Evolutionary conservation across 2,888 invertebrate genomes (phyloP).

Genomic region (Synanthedon tipuliformis): DNA sequence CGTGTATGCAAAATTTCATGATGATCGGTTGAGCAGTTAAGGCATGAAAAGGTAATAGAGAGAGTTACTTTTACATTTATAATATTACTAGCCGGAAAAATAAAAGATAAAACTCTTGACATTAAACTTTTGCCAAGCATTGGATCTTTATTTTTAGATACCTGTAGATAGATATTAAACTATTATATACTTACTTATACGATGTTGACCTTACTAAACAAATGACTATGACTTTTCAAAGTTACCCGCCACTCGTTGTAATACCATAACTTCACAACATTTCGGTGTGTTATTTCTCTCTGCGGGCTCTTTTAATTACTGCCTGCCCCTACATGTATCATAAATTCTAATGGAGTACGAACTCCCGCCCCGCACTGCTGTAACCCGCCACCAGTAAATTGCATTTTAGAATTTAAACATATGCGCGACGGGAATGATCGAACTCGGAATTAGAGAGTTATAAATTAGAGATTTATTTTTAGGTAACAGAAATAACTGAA

Average conservation of each 20-base stretch:
- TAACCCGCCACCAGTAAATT: constrained; percentile 30
- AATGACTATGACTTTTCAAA: constrained; percentile 23
- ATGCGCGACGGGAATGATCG: constrained; percentile 8
- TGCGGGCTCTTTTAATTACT: constrained; percentile 61
- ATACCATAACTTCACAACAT: constrained; percentile 31
- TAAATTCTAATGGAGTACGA: constrained; percentile 59
- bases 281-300: constrained; percentile 45
- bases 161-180: too few relatives aligned
- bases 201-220: constrained; percentile 17
- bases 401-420: constrained; percentile 50
- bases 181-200: too few relatives aligned
- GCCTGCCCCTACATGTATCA: constrained; percentile 51
- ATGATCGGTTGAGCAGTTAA: too few relatives aligned
- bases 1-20: too few relatives aligned
- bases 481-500: too few relatives aligned
- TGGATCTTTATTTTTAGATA: too few relatives aligned
- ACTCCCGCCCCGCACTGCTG: constrained; percentile 16
- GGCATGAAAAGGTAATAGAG: too few relatives aligned
- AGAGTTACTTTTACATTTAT: too few relatives aligned
- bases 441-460: background rate
- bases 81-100: too few relatives aligned
- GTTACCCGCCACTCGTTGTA: constrained; percentile 17
- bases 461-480: background rate
- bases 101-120: too few relatives aligned
- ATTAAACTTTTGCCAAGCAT: too few relatives aligned